These are phyloP conservation scores for Asarcornis scutulata DNA, from an alignment of 2,113 vertebrate genomes.

Conservation along the genomic window DNA sequence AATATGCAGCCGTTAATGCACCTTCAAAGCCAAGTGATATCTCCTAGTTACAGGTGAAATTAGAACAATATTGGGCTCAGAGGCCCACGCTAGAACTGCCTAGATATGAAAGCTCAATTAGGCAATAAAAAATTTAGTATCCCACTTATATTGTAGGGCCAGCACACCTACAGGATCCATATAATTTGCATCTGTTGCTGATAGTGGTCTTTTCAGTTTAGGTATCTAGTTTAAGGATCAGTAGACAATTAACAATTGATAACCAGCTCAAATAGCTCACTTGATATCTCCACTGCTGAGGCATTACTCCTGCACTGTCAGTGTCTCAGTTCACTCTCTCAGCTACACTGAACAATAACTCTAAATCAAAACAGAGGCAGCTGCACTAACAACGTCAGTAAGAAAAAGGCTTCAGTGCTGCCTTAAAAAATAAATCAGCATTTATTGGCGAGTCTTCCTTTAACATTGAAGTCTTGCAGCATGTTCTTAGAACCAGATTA, in stretches of 20 bases:
- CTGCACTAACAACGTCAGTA: not conserved
- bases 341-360: constrained; percentile 29
- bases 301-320: constrained; percentile 38
- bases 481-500: not conserved
- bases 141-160: constrained; percentile 19
- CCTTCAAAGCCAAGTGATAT: not conserved
- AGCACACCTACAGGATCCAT: constrained; percentile 55
- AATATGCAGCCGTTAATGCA: not conserved
- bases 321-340: constrained; percentile 44
- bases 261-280: constrained; percentile 75
- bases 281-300: constrained; percentile 59
- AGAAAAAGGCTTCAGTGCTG: not conserved
- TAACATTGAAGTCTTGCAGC: not conserved
- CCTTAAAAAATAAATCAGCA: not conserved
- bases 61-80: not conserved
- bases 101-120: constrained; percentile 19
- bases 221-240: constrained; percentile 80
- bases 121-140: constrained; percentile 73
- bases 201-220: constrained; percentile 72
- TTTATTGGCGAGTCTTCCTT: not conserved
- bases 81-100: not conserved
- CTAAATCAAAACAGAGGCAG: constrained; percentile 71
- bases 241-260: constrained; percentile 83
- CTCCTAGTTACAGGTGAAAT: not conserved
- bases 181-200: constrained; percentile 74